Percentiles rank a stretch among this genome's conserved stretches.
These are phyloP conservation scores for Raja brachyura DNA, from an alignment of 2,113 vertebrate species.

Conservation along the genomic window DNA sequence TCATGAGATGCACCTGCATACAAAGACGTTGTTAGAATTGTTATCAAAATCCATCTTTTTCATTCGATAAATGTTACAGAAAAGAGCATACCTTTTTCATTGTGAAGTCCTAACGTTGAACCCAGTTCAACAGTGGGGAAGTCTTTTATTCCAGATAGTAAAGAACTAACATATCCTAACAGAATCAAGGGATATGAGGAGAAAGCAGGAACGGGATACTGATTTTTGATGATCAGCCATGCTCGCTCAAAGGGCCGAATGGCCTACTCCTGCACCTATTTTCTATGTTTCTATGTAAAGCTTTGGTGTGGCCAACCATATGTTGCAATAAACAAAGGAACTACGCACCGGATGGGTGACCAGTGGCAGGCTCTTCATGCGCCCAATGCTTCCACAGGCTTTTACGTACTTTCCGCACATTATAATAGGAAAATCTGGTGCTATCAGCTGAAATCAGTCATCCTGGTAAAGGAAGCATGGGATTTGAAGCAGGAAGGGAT, in stretches of 20 bases:
- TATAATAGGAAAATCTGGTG: slow-evolving; percentile 50
- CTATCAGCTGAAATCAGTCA: slow-evolving; percentile 59
- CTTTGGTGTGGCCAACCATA: slow-evolving; percentile 38
- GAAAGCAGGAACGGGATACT: too few relatives aligned
- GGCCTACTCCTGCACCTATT: too few relatives aligned
- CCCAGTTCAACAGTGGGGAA: slow-evolving; percentile 40
- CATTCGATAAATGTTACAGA: slow-evolving; percentile 34
- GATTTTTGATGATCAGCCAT: too few relatives aligned
- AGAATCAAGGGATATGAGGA: too few relatives aligned
- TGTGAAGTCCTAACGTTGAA: slow-evolving; percentile 38
- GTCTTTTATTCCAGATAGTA: slow-evolving; percentile 44
- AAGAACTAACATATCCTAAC: slow-evolving; percentile 40
- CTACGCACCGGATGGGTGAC: slow-evolving; percentile 64
- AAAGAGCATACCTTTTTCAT: slow-evolving; percentile 37
- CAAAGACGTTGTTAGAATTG: not conserved
- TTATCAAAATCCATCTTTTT: not conserved
- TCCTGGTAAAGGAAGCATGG: slow-evolving; percentile 64
- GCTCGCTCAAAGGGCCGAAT: too few relatives aligned
- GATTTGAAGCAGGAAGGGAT: slow-evolving; percentile 63
- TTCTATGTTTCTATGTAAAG: slow-evolving; percentile 29
- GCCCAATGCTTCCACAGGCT: slow-evolving; percentile 41
- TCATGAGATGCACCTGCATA: not conserved
- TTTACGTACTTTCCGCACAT: slow-evolving; percentile 41
- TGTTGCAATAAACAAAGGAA: slow-evolving; percentile 56
- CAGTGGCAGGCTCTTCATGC: slow-evolving; percentile 47